phyloP scores from a whole-genome alignment of 1,140 invertebrate species.

The Dufourea novaeangliae region DNA sequence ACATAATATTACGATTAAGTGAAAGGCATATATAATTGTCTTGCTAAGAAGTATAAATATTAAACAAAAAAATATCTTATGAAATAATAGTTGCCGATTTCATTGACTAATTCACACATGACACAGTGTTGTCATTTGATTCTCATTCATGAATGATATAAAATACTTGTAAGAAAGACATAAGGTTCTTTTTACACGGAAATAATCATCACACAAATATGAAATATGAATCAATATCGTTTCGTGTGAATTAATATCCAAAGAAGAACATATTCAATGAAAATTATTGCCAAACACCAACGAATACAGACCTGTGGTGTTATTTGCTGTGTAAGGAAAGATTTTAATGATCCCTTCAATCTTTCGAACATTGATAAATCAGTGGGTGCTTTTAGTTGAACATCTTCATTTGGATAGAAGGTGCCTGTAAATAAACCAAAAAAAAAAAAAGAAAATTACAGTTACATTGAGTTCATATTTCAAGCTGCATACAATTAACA shows the following conservation, averaged over 20 bases:
- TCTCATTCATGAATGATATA: background rate
- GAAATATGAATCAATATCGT: constrained; percentile 37
- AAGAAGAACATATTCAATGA: constrained; percentile 57
- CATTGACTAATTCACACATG: background rate
- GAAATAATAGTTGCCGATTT: background rate
- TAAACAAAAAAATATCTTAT: constrained; percentile 8
- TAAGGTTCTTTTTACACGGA: background rate
- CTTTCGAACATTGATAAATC: constrained; percentile 78
- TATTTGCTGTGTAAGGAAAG: constrained; percentile 76
- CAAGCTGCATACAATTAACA: background rate
- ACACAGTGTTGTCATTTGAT: background rate
- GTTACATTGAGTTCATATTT: no score
- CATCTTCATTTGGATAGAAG: constrained; percentile 71
- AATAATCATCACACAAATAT: background rate
- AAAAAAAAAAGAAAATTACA: background rate
- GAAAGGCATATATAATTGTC: background rate
- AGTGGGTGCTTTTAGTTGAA: constrained; percentile 75
- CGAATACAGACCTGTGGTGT: constrained; percentile 69
- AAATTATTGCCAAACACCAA: constrained; percentile 60
- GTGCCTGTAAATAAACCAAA: constrained; percentile 66
- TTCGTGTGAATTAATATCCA: constrained; percentile 58
- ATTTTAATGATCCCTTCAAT: constrained; percentile 78
- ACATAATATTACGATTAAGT: constrained; percentile 2
- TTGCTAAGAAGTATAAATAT: constrained; percentile 4
- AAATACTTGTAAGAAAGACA: background rate